Percentiles rank a stretch among this genome's conserved stretches.
phyloP scores from a whole-genome alignment of 2,888 invertebrate species.

The Eristalis pertinax region DNA sequence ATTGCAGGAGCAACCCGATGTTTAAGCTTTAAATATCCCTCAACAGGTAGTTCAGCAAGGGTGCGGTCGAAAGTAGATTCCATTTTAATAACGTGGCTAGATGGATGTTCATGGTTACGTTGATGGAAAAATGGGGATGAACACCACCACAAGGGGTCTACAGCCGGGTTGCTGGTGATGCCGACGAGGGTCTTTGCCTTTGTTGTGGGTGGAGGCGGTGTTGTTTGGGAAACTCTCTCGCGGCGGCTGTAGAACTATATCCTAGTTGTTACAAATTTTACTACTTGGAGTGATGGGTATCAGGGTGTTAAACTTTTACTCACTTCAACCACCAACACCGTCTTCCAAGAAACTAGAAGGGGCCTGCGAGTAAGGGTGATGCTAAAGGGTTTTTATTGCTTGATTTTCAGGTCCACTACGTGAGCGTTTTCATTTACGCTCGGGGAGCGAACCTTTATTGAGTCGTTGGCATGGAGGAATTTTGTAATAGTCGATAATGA shows the following conservation, averaged over 20 bases:
- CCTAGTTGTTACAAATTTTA: not conserved
- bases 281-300: not conserved
- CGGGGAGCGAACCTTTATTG: not conserved
- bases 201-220: not conserved
- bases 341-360: not conserved
- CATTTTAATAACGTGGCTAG: not conserved
- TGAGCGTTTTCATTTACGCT: not conserved
- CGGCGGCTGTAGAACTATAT: not conserved
- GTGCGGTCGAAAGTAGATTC: constrained; percentile 11
- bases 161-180: not conserved
- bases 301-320: not conserved
- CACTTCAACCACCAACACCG: not conserved
- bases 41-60: constrained; percentile 24
- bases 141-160: not conserved
- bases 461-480: not conserved
- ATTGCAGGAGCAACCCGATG: constrained; percentile 10
- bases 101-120: not conserved
- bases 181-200: not conserved
- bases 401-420: not conserved
- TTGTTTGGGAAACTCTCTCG: not conserved
- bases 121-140: not conserved
- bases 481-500: not conserved
- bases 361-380: not conserved
- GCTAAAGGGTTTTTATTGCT: not conserved
- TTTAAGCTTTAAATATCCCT: constrained; percentile 15